Evolutionary conservation across 2,113 vertebrate genomes (phyloP), one percentile per base, ranked within the genome.

Genomic region (Callospermophilus lateralis): DNA sequence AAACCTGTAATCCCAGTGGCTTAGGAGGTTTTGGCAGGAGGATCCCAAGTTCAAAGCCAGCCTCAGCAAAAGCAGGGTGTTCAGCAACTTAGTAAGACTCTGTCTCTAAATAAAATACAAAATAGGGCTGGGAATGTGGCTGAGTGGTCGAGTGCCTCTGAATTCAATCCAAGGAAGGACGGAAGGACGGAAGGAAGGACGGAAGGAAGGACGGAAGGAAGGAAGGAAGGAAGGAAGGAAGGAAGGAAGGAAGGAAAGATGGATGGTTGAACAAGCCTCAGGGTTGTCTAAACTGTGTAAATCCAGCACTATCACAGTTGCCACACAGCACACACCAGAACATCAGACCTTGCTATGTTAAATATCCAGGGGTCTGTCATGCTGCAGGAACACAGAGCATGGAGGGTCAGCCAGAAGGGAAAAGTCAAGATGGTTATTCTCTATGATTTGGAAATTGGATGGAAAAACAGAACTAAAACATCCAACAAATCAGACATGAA

Each of bases 221-320:
- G 94, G 95, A 95, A 45, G 42, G 45, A 1, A 45, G 45, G 45
- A 8, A 45, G 45, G 45, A 17, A 53, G 15, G 10, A 58, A 87
- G 77, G 89, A 88, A 34, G 81, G 37, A 96, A 68, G 4, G 7
- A 24, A 97, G 48, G 45, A 77, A 95, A 94, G 95, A 95, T 53
- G 51, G 95, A 95, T 53, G 51, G 68, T 67, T 79, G 84, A 97
- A 93, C 32, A 92, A 96, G 84, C 4, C 80, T 28, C 16, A 87
- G 70, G 10, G 48, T 48, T 16, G 42, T 85, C 5, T 95, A 80
- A 92, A 39, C 1, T 92, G 17, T 93, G 11, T 89, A 97, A 94
- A 95, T 26, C 55, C 87, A 42, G 61, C 17, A 68, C 39, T 76
- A 92, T 30, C 24, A 87, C 32, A 90, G 30, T 0, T 94, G n/a